Conservation (phyloP, 2,888 invertebrate species). For the Apotomis betuletana region DNA sequence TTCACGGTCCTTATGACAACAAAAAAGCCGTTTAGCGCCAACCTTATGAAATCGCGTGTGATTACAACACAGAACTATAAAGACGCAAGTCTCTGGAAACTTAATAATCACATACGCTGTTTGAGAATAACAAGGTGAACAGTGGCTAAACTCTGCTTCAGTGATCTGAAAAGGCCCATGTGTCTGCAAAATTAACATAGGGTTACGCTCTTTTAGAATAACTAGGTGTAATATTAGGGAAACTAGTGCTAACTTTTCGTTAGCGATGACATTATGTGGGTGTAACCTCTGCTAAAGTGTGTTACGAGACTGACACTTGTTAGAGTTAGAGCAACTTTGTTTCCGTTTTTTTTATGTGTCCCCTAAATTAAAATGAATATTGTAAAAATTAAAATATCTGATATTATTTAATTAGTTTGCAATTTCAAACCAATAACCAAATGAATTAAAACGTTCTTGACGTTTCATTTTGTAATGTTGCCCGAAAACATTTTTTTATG, state of each 20-base stretch:
- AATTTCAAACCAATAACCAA: too few species aligned
- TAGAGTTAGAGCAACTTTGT: neutral
- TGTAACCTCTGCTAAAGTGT: neutral
- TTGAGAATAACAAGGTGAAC: neutral
- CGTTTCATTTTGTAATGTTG: too few species aligned
- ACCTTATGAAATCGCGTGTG: constrained; percentile 55
- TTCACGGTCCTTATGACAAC: constrained; percentile 32
- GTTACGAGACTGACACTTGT: constrained; percentile 1
- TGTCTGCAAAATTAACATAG: neutral
- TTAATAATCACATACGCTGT: neutral
- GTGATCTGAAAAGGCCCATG: neutral
- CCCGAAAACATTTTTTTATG: too few species aligned
- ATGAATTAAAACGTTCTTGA: too few species aligned
- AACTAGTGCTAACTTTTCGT: constrained; percentile 37
- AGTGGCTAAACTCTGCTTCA: neutral
- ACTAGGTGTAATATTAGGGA: constrained; percentile 5
- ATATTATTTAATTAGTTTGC: too few species aligned
- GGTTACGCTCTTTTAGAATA: neutral
- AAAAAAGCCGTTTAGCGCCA: constrained; percentile 57
- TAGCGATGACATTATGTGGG: constrained; percentile 21
- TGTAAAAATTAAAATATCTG: too few species aligned
- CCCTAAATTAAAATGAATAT: neutral
- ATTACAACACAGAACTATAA: neutral
- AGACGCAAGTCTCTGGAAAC: neutral
- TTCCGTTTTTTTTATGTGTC: neutral